Base-by-base conservation (phyloP, 1,140 invertebrate species). In the Steinernema khuongi region DNA sequence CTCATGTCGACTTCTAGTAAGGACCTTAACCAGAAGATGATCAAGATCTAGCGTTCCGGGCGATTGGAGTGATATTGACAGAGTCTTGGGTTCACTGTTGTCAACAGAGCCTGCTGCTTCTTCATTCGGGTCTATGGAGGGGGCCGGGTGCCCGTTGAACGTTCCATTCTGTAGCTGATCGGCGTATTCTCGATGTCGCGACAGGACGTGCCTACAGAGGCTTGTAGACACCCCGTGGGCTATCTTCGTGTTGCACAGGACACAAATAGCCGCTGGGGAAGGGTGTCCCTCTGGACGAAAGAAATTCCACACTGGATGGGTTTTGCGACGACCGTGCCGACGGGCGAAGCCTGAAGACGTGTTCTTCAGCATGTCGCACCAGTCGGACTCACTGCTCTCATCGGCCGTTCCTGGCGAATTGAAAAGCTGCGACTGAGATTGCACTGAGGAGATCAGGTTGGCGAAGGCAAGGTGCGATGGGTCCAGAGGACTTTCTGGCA, bases 371-470 rank as follows among this genome's bases (percentile, higher is more conserved):
- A 41, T 41, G n/a, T n/a, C 7, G 36, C n/a, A 11, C 7, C 36
- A 41, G 7, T 7, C 36, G 36, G 7, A 41, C n/a, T 11, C 36
- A 11, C n/a, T 41, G 36, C 36, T 41, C 36, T 41, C n/a, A 7
- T 11, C n/a, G 36, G n/a, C 7, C 36, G 36, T 74, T 74, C 29
- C 36, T 70, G 73, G 66, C 67, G 70, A 26, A 74, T 74, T 22
- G 28, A 68, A 31, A 74, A 74, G 31, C 67, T 68, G 72, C 31
- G 66, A 29, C 28, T 74, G n/a, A 70, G 44, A n/a, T n/a, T 70
- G 11, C 68, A n/a, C n/a, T n/a, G n/a, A n/a, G n/a, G n/a, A n/a
- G n/a, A n/a, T n/a, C n/a, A n/a, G n/a, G n/a, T n/a, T n/a, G n/a
- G n/a, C n/a, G n/a, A n/a, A n/a, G n/a, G n/a, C n/a, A n/a, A n/a